Evolutionary conservation across 2,888 invertebrate species (phyloP).

Genomic region (Diaprepes abbreviatus): DNA sequence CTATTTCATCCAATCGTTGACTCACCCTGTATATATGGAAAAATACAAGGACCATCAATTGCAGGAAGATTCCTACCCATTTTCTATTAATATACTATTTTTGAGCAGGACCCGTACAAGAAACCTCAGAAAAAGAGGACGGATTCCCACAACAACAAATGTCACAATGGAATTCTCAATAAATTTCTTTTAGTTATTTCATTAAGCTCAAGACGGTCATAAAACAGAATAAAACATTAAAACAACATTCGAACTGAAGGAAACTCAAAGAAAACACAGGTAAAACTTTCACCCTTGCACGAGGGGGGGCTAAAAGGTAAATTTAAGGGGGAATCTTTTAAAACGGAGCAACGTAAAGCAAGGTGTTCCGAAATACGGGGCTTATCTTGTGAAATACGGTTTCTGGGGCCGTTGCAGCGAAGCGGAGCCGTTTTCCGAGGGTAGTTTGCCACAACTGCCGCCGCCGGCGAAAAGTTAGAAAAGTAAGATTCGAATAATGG

Average conservation of each 20-base stretch:
- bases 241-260: conserved; percentile 11
- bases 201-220: not conserved
- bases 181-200: not conserved
- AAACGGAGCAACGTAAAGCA: conserved; percentile 37
- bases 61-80: no score
- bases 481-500: conserved; percentile 12
- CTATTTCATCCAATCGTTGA: no score
- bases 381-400: conserved; percentile 50
- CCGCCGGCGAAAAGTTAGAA: conserved; percentile 35
- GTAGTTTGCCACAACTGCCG: conserved; percentile 44
- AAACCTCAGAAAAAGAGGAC: no score
- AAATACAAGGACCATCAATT: no score
- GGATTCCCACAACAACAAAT: no score
- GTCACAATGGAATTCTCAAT: not conserved
- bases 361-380: conserved; percentile 48
- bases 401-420: conserved; percentile 32
- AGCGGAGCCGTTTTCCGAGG: conserved; percentile 35
- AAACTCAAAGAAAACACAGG: conserved; percentile 34
- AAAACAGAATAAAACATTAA: conserved; percentile 21
- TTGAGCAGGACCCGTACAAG: no score
- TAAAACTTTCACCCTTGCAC: conserved; percentile 36
- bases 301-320: conserved; percentile 29
- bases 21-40: no score
- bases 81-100: no score
- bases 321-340: conserved; percentile 27